Conservation (phyloP, 2,797 vertebrate genomes). For the Xerus rutilus region DNA sequence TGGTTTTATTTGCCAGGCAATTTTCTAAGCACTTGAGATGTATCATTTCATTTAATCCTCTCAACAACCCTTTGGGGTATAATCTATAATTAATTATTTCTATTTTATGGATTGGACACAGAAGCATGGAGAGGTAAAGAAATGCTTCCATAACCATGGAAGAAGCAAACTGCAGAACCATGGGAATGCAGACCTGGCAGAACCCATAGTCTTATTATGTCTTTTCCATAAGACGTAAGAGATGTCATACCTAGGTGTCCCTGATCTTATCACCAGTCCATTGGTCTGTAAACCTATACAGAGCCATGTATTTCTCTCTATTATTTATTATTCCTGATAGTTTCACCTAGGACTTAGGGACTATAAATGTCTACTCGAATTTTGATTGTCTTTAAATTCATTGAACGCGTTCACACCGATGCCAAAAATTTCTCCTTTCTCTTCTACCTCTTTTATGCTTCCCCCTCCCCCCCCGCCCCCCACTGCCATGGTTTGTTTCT, state of each 20-base stretch:
- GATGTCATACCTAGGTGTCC: too few species aligned
- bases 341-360: not conserved
- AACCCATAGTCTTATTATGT: too few species aligned
- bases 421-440: not conserved
- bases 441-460: not conserved
- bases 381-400: slow-evolving; percentile 10
- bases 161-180: not conserved
- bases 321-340: not conserved
- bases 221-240: too few species aligned
- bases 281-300: not conserved
- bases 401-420: not conserved
- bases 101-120: not conserved
- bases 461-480: not conserved
- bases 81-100: not conserved
- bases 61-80: not conserved
- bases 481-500: not conserved
- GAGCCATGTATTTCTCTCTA: not conserved
- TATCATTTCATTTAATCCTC: not conserved
- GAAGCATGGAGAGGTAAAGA: not conserved
- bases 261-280: not conserved
- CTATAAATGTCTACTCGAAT: not conserved
- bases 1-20: not conserved
- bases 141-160: not conserved
- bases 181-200: rapidly evolving
- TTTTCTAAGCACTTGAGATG: slow-evolving; percentile 3